A percentile compares a stretch with the other conserved stretches of the same genome.
Conservation (phyloP, 2,888 invertebrate genomes). For the Iphiclides podalirius region DNA sequence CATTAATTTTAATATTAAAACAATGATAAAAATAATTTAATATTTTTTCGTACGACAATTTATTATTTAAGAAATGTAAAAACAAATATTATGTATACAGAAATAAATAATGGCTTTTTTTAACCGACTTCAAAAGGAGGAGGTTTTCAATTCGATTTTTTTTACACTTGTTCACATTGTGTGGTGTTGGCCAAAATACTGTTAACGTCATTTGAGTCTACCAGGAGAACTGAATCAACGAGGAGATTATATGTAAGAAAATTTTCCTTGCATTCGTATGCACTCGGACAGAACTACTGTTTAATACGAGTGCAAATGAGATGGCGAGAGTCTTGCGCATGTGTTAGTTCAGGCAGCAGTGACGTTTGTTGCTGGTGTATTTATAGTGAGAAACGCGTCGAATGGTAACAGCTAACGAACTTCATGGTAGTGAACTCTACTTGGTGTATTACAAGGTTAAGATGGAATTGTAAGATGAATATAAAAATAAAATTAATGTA, state of each 20-base stretch:
- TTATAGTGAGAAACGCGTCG: slow-evolving; percentile 40
- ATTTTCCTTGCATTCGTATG: slow-evolving; percentile 56
- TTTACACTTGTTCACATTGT: no score
- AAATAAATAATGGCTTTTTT: no score
- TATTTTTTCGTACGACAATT: not conserved
- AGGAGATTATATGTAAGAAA: slow-evolving; percentile 59
- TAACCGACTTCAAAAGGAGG: no score
- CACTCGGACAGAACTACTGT: slow-evolving; percentile 49
- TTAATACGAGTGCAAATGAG: slow-evolving; percentile 51
- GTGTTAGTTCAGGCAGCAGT: slow-evolving; percentile 43
- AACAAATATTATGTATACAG: no score
- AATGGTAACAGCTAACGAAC: slow-evolving; percentile 38
- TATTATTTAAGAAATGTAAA: not conserved
- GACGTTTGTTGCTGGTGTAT: slow-evolving; percentile 47
- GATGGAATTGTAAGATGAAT: no score
- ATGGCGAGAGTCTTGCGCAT: slow-evolving; percentile 44
- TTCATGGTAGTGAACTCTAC: slow-evolving; percentile 34
- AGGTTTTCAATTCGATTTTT: no score
- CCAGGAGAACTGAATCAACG: slow-evolving; percentile 54
- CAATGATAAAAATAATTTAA: not conserved
- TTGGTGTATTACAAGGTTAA: not conserved
- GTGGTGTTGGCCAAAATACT: no score
- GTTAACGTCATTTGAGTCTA: slow-evolving; percentile 56
- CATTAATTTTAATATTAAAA: no score
- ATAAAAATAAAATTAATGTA: no score